Conservation (phyloP, 2,113 vertebrate genomes). For the Raphicerus campestris region DNA sequence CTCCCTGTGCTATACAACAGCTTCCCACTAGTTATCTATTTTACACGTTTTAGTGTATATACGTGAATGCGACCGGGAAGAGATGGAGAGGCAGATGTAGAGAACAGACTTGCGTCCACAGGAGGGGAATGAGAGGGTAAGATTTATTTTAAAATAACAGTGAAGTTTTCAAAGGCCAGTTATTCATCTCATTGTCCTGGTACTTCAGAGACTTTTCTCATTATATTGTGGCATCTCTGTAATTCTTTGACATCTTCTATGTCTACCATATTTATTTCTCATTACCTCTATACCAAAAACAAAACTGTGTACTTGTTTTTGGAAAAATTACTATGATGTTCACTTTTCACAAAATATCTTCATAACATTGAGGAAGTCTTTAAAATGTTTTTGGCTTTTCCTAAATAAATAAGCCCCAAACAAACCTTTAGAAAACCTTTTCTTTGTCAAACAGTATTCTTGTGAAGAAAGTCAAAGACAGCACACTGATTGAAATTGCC, state of each 20-base stretch:
- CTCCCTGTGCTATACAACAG: neutral
- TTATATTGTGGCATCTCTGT: neutral
- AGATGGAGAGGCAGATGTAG: neutral
- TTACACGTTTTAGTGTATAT: neutral
- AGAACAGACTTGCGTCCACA: neutral
- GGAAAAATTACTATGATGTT: neutral
- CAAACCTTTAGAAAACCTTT: neutral
- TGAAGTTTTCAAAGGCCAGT: neutral
- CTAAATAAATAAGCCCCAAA: neutral
- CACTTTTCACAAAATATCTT: neutral
- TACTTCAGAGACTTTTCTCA: neutral
- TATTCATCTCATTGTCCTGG: neutral
- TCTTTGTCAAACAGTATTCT: neutral
- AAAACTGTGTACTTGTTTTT: neutral
- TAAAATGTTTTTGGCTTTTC: neutral
- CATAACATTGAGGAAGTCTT: neutral
- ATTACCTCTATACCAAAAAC: conserved; percentile 31
- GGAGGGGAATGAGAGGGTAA: neutral
- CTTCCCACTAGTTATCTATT: neutral
- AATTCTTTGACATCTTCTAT: neutral
- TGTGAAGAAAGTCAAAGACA: neutral
- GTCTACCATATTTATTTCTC: neutral
- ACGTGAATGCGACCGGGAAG: neutral
- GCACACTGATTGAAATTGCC: too few relatives aligned
- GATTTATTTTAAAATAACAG: neutral